Evolutionary conservation across 2,113 vertebrate genomes (phyloP).

Genomic region (Hypanus sabinus): DNA sequence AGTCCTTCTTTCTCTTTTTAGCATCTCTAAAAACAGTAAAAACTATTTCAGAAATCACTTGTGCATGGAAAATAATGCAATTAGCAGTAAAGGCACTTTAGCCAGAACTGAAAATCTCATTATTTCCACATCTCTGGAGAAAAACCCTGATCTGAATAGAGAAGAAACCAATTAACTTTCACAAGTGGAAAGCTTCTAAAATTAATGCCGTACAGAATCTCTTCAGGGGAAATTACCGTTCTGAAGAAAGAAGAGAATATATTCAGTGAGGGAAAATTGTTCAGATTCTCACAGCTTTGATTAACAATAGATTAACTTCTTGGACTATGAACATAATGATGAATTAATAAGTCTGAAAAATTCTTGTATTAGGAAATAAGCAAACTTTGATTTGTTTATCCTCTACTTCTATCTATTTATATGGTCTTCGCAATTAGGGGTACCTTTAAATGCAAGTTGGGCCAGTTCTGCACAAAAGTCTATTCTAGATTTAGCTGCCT

Average conservation of each 20-base stretch:
- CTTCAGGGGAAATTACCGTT: background rate
- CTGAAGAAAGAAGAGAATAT: background rate
- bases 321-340: background rate
- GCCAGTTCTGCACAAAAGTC: background rate
- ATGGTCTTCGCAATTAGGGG: background rate
- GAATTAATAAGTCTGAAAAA: background rate
- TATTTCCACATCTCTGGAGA: slow-evolving; percentile 13
- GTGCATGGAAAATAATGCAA: background rate
- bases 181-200: slow-evolving; percentile 11
- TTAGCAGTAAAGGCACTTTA: background rate
- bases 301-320: background rate
- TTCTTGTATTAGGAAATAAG: too few species aligned
- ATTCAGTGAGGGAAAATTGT: background rate
- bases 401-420: background rate
- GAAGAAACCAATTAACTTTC: slow-evolving; percentile 31
- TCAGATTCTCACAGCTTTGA: background rate
- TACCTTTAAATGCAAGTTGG: background rate
- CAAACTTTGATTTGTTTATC: background rate
- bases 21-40: background rate
- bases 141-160: slow-evolving; percentile 8
- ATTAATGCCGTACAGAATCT: background rate
- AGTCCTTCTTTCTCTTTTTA: background rate
- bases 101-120: slow-evolving; percentile 21
- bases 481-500: background rate
- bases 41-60: background rate